These are phyloP conservation scores for Acrossocheilus wenchowensis DNA, from an alignment of 2,797 vertebrate genomes.

Conservation along the genomic window DNA sequence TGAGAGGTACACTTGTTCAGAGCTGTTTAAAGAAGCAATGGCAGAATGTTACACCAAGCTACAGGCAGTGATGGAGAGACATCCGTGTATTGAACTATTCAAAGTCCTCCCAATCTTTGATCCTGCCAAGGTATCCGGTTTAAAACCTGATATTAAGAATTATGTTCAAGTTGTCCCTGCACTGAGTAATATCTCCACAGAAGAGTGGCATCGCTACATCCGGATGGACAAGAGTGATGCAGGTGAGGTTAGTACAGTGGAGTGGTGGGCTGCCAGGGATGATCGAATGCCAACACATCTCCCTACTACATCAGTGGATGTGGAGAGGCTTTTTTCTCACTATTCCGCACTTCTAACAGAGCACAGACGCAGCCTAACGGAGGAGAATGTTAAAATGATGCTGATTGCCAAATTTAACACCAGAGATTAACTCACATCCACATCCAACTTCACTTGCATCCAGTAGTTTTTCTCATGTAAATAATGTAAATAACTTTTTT, in stretches of 20 bases:
- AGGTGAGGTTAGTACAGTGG: background rate
- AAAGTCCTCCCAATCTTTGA: background rate
- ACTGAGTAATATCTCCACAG: background rate
- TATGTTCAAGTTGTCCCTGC: background rate
- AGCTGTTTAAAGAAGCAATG: background rate
- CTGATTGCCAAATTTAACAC: too few species aligned
- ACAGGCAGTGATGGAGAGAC: background rate
- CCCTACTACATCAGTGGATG: slow-evolving; percentile 30
- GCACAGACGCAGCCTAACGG: background rate
- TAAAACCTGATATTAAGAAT: background rate
- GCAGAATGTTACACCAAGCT: background rate
- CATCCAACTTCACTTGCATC: too few species aligned
- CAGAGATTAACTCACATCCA: too few species aligned
- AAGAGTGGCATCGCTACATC: background rate
- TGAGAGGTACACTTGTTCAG: background rate
- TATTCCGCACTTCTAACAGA: background rate
- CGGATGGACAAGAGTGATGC: background rate
- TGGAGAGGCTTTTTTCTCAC: slow-evolving; percentile 28
- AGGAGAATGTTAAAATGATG: slow-evolving; percentile 10
- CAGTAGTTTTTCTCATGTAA: too few species aligned
- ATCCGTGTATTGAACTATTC: background rate
- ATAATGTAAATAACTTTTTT: too few species aligned
- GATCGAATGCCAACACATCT: slow-evolving; percentile 7
- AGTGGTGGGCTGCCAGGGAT: background rate
- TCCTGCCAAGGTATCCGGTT: background rate